Evolutionary conservation across 53 echinoderm and acorn worm species (phyloP).

Genomic region (Echinarachnius parma): DNA sequence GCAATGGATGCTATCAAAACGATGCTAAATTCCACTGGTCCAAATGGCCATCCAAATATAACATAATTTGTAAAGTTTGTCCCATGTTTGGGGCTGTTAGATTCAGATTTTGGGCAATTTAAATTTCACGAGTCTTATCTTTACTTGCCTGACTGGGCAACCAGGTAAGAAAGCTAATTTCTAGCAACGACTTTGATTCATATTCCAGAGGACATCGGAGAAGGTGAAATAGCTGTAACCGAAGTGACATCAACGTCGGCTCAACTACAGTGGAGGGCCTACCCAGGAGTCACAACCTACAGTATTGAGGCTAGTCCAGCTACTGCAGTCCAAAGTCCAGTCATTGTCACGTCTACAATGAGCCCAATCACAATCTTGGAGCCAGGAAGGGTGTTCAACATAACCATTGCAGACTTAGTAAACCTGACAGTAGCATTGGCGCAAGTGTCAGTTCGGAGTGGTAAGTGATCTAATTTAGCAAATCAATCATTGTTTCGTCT

Average conservation of each 20-base stretch:
- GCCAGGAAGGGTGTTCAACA: not conserved
- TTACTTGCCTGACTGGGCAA: no score
- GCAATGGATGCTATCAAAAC: no score
- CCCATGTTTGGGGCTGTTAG: no score
- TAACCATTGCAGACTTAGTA: not conserved
- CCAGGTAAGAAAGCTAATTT: no score
- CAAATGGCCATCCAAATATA: no score
- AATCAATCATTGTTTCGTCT: no score
- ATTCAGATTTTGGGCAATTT: no score
- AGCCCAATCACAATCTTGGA: not conserved
- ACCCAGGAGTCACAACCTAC: not conserved
- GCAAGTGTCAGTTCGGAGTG: not conserved
- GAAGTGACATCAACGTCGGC: not conserved
- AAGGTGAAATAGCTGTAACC: not conserved
- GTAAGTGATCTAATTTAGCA: no score
- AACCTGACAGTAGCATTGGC: not conserved
- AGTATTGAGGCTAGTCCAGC: not conserved
- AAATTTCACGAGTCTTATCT: no score
- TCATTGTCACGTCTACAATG: not conserved
- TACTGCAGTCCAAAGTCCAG: not conserved
- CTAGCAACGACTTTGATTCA: no score
- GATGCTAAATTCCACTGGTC: no score
- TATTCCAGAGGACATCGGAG: conserved; percentile 6
- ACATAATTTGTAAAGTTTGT: no score
- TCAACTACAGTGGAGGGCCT: not conserved